Conservation (phyloP, 2,113 vertebrate genomes). For the Danionella cerebrum region DNA sequence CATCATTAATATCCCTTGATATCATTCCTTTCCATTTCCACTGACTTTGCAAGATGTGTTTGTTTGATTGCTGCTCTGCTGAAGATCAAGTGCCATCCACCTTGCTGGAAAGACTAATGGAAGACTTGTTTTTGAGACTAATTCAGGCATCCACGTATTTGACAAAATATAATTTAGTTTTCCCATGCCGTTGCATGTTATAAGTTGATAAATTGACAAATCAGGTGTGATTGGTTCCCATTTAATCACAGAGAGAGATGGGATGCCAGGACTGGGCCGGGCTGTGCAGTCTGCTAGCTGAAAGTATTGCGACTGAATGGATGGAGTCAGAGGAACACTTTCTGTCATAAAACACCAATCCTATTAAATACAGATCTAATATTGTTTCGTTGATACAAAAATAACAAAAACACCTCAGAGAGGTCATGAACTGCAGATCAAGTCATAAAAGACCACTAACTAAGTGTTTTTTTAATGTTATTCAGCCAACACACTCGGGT, state of each 20-base stretch:
- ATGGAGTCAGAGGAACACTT: slow-evolving; percentile 36
- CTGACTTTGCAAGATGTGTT: slow-evolving; percentile 42
- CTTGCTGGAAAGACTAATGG: too few species aligned
- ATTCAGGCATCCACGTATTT: slow-evolving; percentile 47
- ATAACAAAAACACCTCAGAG: too few species aligned
- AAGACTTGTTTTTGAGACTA: slow-evolving; percentile 51
- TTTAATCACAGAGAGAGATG: slow-evolving; percentile 56
- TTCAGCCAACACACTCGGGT: too few species aligned
- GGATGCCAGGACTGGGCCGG: slow-evolving; percentile 39
- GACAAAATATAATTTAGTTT: slow-evolving; percentile 56
- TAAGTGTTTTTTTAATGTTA: too few species aligned
- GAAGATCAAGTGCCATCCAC: slow-evolving; percentile 30
- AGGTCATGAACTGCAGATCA: too few species aligned
- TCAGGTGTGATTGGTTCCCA: slow-evolving; percentile 49
- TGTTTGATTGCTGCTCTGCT: slow-evolving; percentile 27
- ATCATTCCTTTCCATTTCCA: slow-evolving; percentile 14
- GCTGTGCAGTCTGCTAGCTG: slow-evolving; percentile 37
- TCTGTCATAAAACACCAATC: slow-evolving; percentile 30
- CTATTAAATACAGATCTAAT: slow-evolving; percentile 40
- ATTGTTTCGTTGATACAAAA: too few species aligned
- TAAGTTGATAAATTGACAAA: slow-evolving; percentile 60
- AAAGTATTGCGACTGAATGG: slow-evolving; percentile 47
- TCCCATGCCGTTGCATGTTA: slow-evolving; percentile 43
- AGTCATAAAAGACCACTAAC: too few species aligned
- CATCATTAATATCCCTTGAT: neutral